Evolutionary conservation across 2,113 vertebrate species (phyloP).

Genomic region (Mormyrus lacerda): DNA sequence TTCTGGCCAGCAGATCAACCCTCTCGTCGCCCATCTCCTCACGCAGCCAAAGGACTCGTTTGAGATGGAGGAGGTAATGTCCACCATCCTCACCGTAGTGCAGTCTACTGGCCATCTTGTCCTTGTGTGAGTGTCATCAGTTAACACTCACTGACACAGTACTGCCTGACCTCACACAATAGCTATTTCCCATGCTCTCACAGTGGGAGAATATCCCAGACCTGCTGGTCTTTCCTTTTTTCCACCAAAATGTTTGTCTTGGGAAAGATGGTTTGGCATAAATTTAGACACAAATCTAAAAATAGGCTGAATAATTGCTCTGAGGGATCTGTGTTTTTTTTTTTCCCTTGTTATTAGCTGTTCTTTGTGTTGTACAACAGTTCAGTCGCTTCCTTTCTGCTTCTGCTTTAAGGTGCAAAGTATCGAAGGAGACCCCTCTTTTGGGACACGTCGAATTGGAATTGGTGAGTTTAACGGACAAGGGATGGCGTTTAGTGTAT

Average conservation of each 20-base stretch:
- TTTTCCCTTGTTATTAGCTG: neutral
- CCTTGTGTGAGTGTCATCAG: neutral
- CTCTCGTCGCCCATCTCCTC: conserved; percentile 62
- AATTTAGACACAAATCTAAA: conserved; percentile 12
- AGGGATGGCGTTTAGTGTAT: neutral
- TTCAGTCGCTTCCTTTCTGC: neutral
- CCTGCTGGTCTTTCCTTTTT: neutral
- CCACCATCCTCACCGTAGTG: neutral
- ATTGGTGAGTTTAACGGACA: conserved; percentile 41
- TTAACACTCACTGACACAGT: neutral
- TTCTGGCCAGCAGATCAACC: conserved; percentile 44
- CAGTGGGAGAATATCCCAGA: neutral
- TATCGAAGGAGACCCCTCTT: conserved; percentile 76
- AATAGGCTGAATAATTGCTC: conserved; percentile 13
- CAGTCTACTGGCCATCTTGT: neutral
- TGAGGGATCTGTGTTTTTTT: conserved; percentile 14
- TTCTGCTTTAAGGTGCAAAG: conserved; percentile 73
- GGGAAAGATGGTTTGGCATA: neutral
- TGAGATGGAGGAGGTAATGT: conserved; percentile 90
- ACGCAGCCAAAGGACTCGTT: conserved; percentile 81
- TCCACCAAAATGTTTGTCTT: neutral
- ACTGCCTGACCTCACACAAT: too few species aligned
- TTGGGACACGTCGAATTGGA: conserved; percentile 41
- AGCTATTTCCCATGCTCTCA: conserved; percentile 13
- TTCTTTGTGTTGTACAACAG: neutral